phyloP scores from a whole-genome alignment of 1,140 invertebrate species.

The Parasteatoda tepidariorum region DNA sequence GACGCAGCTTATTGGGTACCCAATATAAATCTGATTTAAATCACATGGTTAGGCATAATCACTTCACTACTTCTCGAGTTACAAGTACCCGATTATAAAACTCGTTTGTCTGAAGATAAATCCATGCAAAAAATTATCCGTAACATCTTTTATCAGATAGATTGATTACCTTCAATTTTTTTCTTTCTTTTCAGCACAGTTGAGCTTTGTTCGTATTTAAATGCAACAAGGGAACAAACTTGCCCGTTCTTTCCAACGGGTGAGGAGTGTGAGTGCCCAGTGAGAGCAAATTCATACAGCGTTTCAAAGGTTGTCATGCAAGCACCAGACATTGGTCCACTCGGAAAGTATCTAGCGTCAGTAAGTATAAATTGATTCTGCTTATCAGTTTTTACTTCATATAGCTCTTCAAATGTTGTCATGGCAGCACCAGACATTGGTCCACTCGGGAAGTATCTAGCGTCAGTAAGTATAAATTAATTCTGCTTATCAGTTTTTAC shows the following conservation, averaged over 20 bases:
- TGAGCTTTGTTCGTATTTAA: neutral
- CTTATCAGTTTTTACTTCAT: too few species aligned
- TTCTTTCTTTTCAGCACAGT: neutral
- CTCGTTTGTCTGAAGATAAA: too few species aligned
- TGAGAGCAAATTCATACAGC: neutral
- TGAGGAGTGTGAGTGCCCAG: neutral
- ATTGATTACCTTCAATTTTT: neutral
- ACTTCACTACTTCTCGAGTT: too few species aligned
- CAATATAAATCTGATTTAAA: too few species aligned
- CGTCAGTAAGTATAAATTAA: constrained; percentile 16
- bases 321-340: neutral
- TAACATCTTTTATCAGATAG: too few species aligned
- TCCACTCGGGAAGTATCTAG: neutral
- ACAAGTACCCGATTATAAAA: too few species aligned
- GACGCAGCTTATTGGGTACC: too few species aligned
- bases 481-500: too few species aligned
- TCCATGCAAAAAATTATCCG: too few species aligned
- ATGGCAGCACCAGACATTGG: neutral
- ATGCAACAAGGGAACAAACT: neutral
- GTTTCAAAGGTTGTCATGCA: neutral
- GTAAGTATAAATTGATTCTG: constrained; percentile 10
- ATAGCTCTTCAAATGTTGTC: neutral
- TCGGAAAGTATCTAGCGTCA: constrained; percentile 9
- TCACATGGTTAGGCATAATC: too few species aligned
- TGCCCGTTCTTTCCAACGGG: constrained; percentile 4